Percentiles rank a stretch among this genome's conserved stretches.
Conservation (phyloP, 2,113 vertebrate genomes). For the Tachysurus fulvidraco region DNA sequence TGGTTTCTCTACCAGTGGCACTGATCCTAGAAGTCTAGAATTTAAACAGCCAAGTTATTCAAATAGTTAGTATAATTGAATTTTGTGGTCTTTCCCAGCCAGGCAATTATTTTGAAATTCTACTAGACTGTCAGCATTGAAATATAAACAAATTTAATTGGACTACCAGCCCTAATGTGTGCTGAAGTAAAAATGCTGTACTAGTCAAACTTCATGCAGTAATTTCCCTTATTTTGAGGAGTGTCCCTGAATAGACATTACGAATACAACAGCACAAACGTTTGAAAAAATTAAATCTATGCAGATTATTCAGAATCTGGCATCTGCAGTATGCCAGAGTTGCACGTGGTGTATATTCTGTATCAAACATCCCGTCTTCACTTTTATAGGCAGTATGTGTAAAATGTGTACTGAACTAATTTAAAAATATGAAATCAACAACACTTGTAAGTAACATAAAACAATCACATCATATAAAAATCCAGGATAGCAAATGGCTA, state of each 20-base stretch:
- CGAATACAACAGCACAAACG: constrained; percentile 28
- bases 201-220: not conserved
- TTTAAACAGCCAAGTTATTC: not conserved
- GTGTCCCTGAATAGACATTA: not conserved
- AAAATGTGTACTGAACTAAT: not conserved
- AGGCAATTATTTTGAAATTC: not conserved
- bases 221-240: not conserved
- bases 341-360: not conserved
- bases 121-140: not conserved
- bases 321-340: not conserved
- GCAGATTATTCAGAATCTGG: constrained; percentile 24
- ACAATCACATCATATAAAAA: not conserved
- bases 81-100: not conserved
- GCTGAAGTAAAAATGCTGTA: not conserved
- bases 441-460: not conserved
- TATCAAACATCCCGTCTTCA: not conserved
- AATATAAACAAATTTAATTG: not conserved
- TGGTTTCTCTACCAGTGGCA: not conserved
- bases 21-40: not conserved
- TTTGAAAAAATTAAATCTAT: not conserved
- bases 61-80: not conserved
- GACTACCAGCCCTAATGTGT: not conserved
- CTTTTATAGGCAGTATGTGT: not conserved
- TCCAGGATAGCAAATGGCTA: not conserved
- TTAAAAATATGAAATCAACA: not conserved